These are phyloP conservation scores for Morpho deidamia DNA, from an alignment of 2,888 invertebrate genomes.

Conservation along the genomic window DNA sequence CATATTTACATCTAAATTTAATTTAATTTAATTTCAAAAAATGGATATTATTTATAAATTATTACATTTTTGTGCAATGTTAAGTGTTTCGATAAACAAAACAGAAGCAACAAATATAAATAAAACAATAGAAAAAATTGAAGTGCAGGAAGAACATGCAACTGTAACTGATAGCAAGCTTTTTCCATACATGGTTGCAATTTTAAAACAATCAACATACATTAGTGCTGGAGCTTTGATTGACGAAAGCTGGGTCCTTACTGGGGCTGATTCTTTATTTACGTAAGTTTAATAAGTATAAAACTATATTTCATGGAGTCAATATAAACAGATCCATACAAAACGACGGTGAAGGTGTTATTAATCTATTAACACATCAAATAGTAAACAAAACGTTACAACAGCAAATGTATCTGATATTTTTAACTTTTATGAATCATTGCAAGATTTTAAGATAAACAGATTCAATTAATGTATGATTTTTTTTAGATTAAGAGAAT, in stretches of 20 bases:
- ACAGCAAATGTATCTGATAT: no score
- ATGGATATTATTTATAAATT: background rate
- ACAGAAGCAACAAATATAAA: background rate
- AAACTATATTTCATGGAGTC: no score
- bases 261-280: conserved; percentile 50
- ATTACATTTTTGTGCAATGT: background rate
- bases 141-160: conserved; percentile 38
- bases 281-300: conserved; percentile 39
- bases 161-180: conserved; percentile 38
- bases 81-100: background rate
- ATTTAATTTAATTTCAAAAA: background rate
- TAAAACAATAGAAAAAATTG: background rate
- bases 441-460: background rate
- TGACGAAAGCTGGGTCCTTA: conserved; percentile 55
- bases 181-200: conserved; percentile 56
- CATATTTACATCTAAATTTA: no score
- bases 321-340: no score
- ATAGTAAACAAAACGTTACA: no score
- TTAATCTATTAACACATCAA: no score
- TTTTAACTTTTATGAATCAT: background rate
- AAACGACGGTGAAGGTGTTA: no score
- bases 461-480: background rate
- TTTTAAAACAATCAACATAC: conserved; percentile 46
- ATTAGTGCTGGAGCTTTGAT: conserved; percentile 56
- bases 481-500: conserved; percentile 44